phyloP scores from a whole-genome alignment of 2,113 vertebrate genomes.

The Parotia lawesii region DNA sequence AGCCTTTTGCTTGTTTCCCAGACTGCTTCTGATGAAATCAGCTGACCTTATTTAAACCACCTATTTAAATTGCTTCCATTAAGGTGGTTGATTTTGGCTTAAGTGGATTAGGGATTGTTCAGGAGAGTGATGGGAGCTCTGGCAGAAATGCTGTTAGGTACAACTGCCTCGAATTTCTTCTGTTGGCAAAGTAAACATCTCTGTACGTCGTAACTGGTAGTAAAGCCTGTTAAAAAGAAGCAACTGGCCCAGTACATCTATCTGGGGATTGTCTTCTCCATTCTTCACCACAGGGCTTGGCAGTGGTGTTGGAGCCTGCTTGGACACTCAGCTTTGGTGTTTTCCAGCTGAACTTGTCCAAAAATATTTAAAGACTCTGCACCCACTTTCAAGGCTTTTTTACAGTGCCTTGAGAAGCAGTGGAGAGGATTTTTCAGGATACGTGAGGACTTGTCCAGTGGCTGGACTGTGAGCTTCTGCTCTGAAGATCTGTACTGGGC shows the following conservation, averaged over 20 bases:
- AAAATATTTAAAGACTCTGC: not conserved
- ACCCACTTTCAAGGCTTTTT: not conserved
- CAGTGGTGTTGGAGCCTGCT: not conserved
- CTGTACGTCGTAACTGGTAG: not conserved
- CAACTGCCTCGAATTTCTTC: not conserved
- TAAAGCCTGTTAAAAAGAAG: not conserved
- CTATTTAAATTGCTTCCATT: not conserved
- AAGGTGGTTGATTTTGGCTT: not conserved
- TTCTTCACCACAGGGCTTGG: not conserved
- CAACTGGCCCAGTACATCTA: fast-evolving
- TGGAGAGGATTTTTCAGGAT: not conserved
- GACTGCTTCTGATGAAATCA: not conserved
- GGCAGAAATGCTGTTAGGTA: not conserved
- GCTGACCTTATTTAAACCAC: not conserved
- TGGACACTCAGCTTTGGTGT: not conserved
- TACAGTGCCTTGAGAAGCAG: not conserved
- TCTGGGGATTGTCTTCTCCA: not conserved
- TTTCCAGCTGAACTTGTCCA: not conserved
- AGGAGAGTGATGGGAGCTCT: not conserved
- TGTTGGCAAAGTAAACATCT: not conserved
- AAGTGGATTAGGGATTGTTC: not conserved
- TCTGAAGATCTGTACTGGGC: not conserved
- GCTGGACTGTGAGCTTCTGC: not conserved
- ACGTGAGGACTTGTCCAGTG: not conserved
- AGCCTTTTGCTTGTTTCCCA: not conserved